Percentiles rank a stretch among this genome's conserved stretches.
Conservation (phyloP, 2,888 invertebrate species). For the Cheilosia vernalis region DNA sequence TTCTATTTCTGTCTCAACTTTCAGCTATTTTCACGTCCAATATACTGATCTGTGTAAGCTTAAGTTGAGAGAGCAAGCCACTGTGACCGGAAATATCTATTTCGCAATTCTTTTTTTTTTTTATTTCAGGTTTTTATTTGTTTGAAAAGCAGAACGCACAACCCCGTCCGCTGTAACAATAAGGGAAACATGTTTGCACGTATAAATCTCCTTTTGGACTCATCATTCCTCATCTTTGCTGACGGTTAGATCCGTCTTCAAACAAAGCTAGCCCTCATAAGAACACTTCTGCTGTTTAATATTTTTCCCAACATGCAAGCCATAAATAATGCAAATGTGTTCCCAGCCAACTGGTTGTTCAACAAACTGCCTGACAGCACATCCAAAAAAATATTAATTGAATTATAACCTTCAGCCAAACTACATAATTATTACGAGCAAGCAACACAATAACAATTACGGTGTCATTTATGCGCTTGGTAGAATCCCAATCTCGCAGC, state of each 20-base stretch:
- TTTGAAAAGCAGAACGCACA: too few relatives aligned
- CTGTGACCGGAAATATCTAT: too few relatives aligned
- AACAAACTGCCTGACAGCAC: background rate
- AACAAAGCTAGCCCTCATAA: background rate
- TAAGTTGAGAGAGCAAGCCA: too few relatives aligned
- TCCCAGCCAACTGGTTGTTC: background rate
- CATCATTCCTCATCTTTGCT: background rate
- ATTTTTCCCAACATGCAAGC: background rate
- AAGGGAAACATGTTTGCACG: background rate
- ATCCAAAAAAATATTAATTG: constrained; percentile 1
- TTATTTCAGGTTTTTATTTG: too few relatives aligned
- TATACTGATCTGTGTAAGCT: too few relatives aligned
- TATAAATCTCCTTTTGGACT: too few relatives aligned
- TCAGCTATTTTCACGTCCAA: too few relatives aligned
- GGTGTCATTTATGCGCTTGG: constrained; percentile 9
- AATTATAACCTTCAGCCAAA: constrained; percentile 21
- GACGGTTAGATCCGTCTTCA: constrained; percentile 17
- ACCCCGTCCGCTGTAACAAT: background rate
- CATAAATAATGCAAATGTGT: constrained; percentile 10
- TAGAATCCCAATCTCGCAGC: constrained; percentile 3
- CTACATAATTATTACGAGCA: background rate
- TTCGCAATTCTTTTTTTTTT: too few relatives aligned
- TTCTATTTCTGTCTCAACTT: too few relatives aligned
- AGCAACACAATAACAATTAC: constrained; percentile 6
- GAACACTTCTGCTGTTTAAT: background rate